Base-by-base conservation (phyloP, 2,113 vertebrate genomes). In the Tauraco erythrolophus region DNA sequence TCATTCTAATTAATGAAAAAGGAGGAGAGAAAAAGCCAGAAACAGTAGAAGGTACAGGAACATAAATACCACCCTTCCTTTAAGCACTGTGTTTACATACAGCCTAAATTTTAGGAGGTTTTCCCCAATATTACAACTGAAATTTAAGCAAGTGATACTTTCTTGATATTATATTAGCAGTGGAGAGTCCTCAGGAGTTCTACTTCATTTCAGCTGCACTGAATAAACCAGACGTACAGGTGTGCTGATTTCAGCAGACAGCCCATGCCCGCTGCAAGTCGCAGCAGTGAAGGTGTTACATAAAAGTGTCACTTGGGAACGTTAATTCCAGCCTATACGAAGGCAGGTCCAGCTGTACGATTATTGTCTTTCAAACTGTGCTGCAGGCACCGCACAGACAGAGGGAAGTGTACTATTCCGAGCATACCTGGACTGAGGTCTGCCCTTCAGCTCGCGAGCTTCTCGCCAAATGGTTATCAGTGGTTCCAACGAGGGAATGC, bases 401-500 rank as follows among this genome's bases (percentile, higher is more conserved):
- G 66, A 57, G n/a, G 13, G 25, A 19, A 41, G 27, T 1, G 58
- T 28, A 9, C 68, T 41, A 7, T 17, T 50, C 51, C 64, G 60
- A n/a, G 48, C 72, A 81, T 98, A 99, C 99, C 99, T 99, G 99
- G 66, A 98, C 98, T 60, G 98, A 98, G 27, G 99, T 94, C 97
- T 99, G 99, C 84, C 99, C 99, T 97, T 99, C 99, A 10, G 99
- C 99, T 80, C 98, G 98, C 9, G 98, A 98, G 93, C 97, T 99
- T 94, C 99, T 99, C 96, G 97, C 97, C 94, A 99, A 95, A 17
- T 99, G 99, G 94, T 97, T 98, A 78, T 97, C 98, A 79, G 93
- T 91, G 25, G 98, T 85, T 96, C 93, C 99, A 87, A 61, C 97
- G 93, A 98, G 98, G 56, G 99, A 98, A 92, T 99, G 99, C 94